These are phyloP conservation scores for Operophtera brumata DNA, from an alignment of 2,888 invertebrate species.

Conservation along the genomic window DNA sequence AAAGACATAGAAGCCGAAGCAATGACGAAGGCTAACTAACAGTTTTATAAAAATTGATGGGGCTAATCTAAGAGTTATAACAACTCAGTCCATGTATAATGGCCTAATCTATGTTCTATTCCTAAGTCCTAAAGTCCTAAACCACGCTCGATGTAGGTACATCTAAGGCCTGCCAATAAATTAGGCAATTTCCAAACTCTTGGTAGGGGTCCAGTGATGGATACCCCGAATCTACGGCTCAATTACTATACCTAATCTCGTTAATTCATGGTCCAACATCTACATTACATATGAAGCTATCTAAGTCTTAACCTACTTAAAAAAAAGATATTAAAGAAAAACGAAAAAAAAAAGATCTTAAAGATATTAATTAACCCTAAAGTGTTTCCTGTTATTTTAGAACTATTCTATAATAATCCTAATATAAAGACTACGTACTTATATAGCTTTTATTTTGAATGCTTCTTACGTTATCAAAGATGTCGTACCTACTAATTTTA, in stretches of 20 bases:
- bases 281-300: too few relatives aligned
- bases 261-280: conserved; percentile 25
- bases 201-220: conserved; percentile 33
- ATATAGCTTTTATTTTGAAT: neutral
- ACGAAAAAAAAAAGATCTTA: too few relatives aligned
- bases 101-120: neutral
- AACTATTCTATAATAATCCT: too few relatives aligned
- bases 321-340: too few relatives aligned
- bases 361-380: too few relatives aligned
- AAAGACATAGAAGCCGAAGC: conserved; percentile 2
- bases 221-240: conserved; percentile 48
- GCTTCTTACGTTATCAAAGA: conserved; percentile 4
- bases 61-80: neutral
- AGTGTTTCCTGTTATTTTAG: too few relatives aligned
- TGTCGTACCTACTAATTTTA: conserved; percentile 14
- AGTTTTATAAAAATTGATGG: neutral
- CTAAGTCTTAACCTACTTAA: too few relatives aligned
- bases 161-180: conserved; percentile 48
- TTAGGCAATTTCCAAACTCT: conserved; percentile 52
- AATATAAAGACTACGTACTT: too few relatives aligned
- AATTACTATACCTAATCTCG: conserved; percentile 35
- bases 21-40: conserved; percentile 10
- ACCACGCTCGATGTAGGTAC: conserved; percentile 39
- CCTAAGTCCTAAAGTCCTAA: conserved; percentile 11
- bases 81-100: neutral